Percentiles rank a stretch among this genome's conserved stretches.
phyloP scores from a whole-genome alignment of 53 echinoderm and acorn worm species.

The Luidia sarsii region DNA sequence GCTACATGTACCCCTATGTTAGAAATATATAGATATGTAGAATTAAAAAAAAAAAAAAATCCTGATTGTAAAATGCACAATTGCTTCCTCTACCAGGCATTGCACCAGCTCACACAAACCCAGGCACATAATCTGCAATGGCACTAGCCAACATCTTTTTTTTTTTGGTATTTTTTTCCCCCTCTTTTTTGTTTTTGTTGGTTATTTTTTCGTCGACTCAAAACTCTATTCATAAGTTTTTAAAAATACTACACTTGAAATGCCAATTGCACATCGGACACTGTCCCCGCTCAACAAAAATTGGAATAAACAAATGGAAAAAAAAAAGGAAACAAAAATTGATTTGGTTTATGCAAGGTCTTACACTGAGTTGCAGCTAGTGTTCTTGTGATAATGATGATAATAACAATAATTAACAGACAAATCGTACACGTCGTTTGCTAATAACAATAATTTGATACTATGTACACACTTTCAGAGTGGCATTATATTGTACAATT shows the following conservation, averaged over 20 bases:
- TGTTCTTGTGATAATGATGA: background rate
- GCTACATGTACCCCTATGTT: too few relatives aligned
- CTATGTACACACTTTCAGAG: slow-evolving; percentile 45
- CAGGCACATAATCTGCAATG: slow-evolving; percentile 25
- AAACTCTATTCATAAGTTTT: background rate
- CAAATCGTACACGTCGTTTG: slow-evolving; percentile 28
- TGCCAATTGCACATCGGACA: slow-evolving; percentile 48
- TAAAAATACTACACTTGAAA: slow-evolving; percentile 11
- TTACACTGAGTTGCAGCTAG: slow-evolving; percentile 48
- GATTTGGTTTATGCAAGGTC: slow-evolving; percentile 29
- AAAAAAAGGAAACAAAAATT: background rate
- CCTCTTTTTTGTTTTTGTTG: too few relatives aligned
- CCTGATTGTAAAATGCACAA: too few relatives aligned
- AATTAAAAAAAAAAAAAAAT: too few relatives aligned
- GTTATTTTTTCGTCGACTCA: too few relatives aligned
- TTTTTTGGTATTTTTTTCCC: too few relatives aligned
- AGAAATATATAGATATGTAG: too few relatives aligned
- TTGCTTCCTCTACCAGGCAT: background rate
- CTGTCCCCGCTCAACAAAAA: slow-evolving; percentile 15
- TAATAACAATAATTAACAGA: slow-evolving; percentile 2
- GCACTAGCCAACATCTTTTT: background rate
- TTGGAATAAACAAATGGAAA: background rate
- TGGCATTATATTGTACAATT: slow-evolving; percentile 30
- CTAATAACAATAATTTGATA: slow-evolving; percentile 55
- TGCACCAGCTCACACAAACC: slow-evolving; percentile 17